Base-by-base conservation (phyloP, 1,140 invertebrate genomes). In the Eciton burchellii region DNA sequence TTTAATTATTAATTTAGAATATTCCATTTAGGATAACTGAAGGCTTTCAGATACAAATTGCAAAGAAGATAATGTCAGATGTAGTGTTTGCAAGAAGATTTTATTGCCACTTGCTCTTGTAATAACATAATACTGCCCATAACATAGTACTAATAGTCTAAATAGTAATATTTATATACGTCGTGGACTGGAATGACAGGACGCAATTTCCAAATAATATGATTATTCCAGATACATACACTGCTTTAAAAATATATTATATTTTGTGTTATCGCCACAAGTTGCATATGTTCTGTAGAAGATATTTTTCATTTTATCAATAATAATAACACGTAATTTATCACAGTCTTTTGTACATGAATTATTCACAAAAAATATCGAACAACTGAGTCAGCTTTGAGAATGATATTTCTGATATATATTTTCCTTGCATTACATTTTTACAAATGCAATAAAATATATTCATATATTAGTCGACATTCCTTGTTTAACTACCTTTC, bases 261-360 rank as follows among this genome's bases (percentile, higher is more conserved):
- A 82, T 63, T 19, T 24, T 76, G n/a, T 24, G 19, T 19, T 16
- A 14, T 68, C 24, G 49, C 8, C 12, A 24, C 57, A 52, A 60
- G 54, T 68, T 68, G 66, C 73, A 16, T 68, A 83, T 81, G 63
- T 79, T 47, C 5, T 47, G 71, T 29, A 83, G 43, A 59, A 49
- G 54, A 66, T 86, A 86, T 72, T 35, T 35, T 6, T 86, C 11
- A 14, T 70, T 65, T 24, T 54, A 47, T 45, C 62, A 70, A 86
- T 26, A 35, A 59, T 43, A 74, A 57, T 71, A 83, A 82, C 43
- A 45, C 16, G n/a, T 85, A 66, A 68, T 70, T 82, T 85, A 87
- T 87, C 85, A 87, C 85, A 87, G 85, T 57, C 84, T 87, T 81
- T 65, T 79, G 66, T 74, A 86, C 81, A 87, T 52, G 59, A 76